Base-by-base conservation (phyloP, 2,888 invertebrate species). In the Harpagoxenus sublaevis region DNA sequence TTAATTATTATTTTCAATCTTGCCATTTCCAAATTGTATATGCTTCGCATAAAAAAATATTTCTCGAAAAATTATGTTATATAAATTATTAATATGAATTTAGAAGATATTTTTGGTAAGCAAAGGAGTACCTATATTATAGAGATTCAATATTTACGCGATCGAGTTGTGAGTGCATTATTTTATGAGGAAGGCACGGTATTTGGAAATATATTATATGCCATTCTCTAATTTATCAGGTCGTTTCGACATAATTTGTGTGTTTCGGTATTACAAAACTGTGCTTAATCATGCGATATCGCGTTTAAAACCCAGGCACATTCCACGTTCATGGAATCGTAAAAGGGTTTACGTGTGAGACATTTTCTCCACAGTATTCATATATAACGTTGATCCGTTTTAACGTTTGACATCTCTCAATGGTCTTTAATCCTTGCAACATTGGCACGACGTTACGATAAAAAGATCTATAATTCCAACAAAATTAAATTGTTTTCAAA, bases 251-350 rank as follows among this genome's bases (percentile, higher is more conserved):
- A 9, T 71, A 60, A 48, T 71, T 70, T 71, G 28, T 71, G 42
- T 48, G 70, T 71, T 78, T 68, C 48, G 60, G 60, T 12, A 79
- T 79, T 48, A n/a, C 35, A 48, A 48, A 71, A 79, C 60, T 79
- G 60, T 48, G 60, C 23, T 79, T 79, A 79, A 79, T 79, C 79
- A 79, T 60, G 79, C 79, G 60, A 79, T 79, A 79, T 79, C 79
- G 79, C 79, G 71, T 79, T 79, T 79, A 79, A 79, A 71, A 60
- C 70, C 42, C 57, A 28, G 45, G 48, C 39, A 31, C 48, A 79
- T 79, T 48, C 28, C 60, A 48, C 31, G 48, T 42, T 71, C 35
- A 35, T 57, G 18, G 18, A 79, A 70, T 79, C 57, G 45, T 71
- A 71, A 60, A 78, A 78, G 60, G 12, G 23, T 79, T 66, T 60